These are phyloP conservation scores for Guaruba guarouba DNA, from an alignment of 2,113 vertebrate genomes.

Conservation along the genomic window DNA sequence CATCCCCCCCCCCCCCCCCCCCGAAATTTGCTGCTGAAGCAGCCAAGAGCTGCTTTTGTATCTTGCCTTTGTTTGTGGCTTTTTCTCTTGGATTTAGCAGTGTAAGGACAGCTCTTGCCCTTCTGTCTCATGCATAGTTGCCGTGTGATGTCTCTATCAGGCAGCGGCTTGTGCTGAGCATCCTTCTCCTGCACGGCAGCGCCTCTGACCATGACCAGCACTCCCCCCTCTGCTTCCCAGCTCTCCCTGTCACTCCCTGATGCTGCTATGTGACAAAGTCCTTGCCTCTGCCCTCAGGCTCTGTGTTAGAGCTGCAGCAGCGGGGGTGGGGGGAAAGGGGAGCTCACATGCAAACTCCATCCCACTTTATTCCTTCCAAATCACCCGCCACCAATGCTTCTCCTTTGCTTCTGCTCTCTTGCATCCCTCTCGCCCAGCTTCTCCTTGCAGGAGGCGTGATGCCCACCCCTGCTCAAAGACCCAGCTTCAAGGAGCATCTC, in stretches of 20 bases:
- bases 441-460: not conserved
- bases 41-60: not conserved
- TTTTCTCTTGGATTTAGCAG: not conserved
- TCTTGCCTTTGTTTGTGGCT: not conserved
- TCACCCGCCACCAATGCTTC: rapidly evolving
- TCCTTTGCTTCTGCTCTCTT: not conserved
- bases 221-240: not conserved
- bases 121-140: rapidly evolving
- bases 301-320: not conserved
- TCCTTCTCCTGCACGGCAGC: not conserved
- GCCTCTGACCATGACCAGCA: not conserved
- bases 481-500: not conserved
- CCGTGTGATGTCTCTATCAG: not conserved
- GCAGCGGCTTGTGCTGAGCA: not conserved
- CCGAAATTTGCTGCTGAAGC: not conserved
- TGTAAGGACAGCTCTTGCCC: not conserved
- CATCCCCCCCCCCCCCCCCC: no score
- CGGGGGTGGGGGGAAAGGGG: not conserved
- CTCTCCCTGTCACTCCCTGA: not conserved
- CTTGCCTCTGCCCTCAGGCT: not conserved
- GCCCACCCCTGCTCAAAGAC: not conserved
- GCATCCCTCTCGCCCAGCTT: not conserved
- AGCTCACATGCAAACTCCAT: rapidly evolving
- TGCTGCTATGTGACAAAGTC: not conserved
- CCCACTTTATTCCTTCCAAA: not conserved